These are phyloP conservation scores for Piezodorus guildinii DNA, from an alignment of 1,140 invertebrate species.

Conservation along the genomic window DNA sequence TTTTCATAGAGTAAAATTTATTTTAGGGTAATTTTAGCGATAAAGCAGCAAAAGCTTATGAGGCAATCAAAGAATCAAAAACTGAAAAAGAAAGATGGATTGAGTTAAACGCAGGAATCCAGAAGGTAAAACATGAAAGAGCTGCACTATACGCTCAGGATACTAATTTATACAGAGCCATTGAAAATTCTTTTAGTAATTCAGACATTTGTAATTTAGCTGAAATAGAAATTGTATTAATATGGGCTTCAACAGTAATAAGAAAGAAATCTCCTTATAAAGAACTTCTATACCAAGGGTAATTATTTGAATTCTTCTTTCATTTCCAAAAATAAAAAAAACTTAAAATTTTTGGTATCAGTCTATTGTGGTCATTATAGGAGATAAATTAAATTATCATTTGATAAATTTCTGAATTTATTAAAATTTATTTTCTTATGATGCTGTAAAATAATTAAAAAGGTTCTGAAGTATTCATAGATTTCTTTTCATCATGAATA, in stretches of 20 bases:
- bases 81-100: constrained; percentile 13
- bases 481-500: no score
- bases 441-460: no score
- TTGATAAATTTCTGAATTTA: no score
- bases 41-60: constrained; percentile 1
- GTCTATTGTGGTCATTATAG: no score
- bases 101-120: neutral
- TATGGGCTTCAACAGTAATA: neutral
- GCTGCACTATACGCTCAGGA: constrained; percentile 13
- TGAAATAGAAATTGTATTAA: neutral
- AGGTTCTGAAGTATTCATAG: no score
- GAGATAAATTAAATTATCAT: no score
- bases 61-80: neutral
- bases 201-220: constrained; percentile 14
- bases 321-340: no score
- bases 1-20: neutral
- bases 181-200: constrained; percentile 9
- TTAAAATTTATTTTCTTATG: no score
- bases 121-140: constrained; percentile 7
- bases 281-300: constrained; percentile 17
- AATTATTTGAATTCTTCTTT: no score
- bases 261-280: constrained; percentile 16
- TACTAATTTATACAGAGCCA: constrained; percentile 8
- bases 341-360: no score
- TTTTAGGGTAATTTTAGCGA: neutral